Base-by-base conservation (phyloP, 1,140 invertebrate species). In the Rhyacophila brunnea region DNA sequence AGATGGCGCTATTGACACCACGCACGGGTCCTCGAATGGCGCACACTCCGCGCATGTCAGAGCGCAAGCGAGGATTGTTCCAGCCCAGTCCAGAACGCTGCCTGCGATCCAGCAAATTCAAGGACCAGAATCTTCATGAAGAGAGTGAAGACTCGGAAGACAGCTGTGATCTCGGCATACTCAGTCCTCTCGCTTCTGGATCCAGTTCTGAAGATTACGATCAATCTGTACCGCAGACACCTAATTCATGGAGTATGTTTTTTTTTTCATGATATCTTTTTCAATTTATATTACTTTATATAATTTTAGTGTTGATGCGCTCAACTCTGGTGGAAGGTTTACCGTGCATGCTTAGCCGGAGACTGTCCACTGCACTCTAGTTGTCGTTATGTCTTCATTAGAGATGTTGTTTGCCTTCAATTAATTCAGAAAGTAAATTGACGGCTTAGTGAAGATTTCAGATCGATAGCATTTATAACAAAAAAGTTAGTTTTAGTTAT, bases 1-100 rank as follows among this genome's bases (percentile, higher is more conserved):
- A 28, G 18, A 78, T 76, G 75, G 68, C 74, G 61, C 66, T 71
- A 45, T 67, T 61, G 55, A 78, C 75, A 32, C 75, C 75, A 0
- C 68, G 72, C 28, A 71, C 72, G 38, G 75, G 72, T 11, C 49
- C 70, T 40, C 45, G 70, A 45, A 53, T 73, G 38, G 68, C 70
- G 7, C 72, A 75, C 46, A 78, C 76, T 0, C 75, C 75, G 0
- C 76, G 74, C 68, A 74, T 79, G 71, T 71, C 73, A 13, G 75
- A 77, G 52, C 67, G 75, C n/a, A 79, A 79, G 56, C 74, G 77
- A 53, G 70, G 70, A 17, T 67, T 79, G 57, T 79, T 79, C 64
- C 69, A 74, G 67, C 49, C 47, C 43, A 68, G 71, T 23, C 46
- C 57, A 13, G 67, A 68, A 28, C 54, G 68, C 62, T 67, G 53